Evolutionary conservation across 2,113 vertebrate genomes (phyloP).

Genomic region (Oncorhynchus masou): DNA sequence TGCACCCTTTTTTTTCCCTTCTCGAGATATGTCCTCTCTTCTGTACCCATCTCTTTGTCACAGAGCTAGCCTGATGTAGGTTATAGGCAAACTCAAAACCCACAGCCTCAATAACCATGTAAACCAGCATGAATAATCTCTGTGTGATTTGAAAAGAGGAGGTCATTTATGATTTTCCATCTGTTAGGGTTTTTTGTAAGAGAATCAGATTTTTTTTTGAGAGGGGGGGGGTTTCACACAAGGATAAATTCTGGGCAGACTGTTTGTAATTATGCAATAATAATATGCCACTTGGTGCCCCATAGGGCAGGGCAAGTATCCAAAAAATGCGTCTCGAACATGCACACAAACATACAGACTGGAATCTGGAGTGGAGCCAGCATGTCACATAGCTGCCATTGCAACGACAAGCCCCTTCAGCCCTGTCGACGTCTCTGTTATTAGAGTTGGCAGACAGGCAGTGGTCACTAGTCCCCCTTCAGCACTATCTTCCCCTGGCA

Average conservation of each 20-base stretch:
- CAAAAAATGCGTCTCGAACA: slow-evolving; percentile 8
- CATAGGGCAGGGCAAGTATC: slow-evolving; percentile 12
- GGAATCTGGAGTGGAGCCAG: slow-evolving; percentile 21
- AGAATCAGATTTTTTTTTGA: slow-evolving; percentile 34
- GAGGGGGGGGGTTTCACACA: neutral
- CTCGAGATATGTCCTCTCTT: neutral
- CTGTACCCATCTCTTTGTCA: neutral
- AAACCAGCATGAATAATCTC: neutral
- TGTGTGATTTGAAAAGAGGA: too few relatives aligned
- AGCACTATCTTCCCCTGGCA: too few relatives aligned
- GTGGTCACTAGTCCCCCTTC: neutral
- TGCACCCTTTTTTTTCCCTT: too few relatives aligned
- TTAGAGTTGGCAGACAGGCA: neutral
- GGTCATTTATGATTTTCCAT: slow-evolving; percentile 36
- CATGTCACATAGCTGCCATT: slow-evolving; percentile 24
- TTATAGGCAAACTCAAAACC: neutral
- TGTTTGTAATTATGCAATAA: slow-evolving; percentile 22
- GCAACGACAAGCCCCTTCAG: slow-evolving; percentile 3
- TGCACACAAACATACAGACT: slow-evolving; percentile 8
- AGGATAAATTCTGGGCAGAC: slow-evolving; percentile 22
- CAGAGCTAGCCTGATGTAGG: too few relatives aligned
- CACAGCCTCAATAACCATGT: slow-evolving; percentile 18
- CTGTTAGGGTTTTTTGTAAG: slow-evolving; percentile 31
- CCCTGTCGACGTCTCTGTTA: slow-evolving; percentile 20
- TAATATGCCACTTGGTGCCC: slow-evolving; percentile 29